Evolutionary conservation across 2,888 invertebrate genomes (phyloP).

Genomic region (Drosophila neutralis): DNA sequence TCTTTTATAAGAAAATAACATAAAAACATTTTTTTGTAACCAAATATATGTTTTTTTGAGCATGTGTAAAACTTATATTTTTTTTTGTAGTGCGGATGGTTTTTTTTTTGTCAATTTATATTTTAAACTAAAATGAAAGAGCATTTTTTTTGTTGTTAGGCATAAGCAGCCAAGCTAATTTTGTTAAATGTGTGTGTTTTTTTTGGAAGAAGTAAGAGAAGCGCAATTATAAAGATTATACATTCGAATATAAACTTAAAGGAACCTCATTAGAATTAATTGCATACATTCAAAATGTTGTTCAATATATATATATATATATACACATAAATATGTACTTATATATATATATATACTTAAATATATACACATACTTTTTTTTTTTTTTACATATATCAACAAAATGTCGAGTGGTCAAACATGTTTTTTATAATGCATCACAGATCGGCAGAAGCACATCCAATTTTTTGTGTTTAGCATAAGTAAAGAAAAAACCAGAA

Average conservation of each 20-base stretch:
- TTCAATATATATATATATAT: slow-evolving; percentile 53
- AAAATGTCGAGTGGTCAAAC: slow-evolving; percentile 51
- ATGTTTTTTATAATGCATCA: slow-evolving; percentile 59
- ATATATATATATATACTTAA: slow-evolving; percentile 42
- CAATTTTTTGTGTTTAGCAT: slow-evolving; percentile 72
- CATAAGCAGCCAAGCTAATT: slow-evolving; percentile 77
- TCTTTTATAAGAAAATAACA: slow-evolving; percentile 37
- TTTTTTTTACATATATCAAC: slow-evolving; percentile 38
- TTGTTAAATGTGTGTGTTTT: slow-evolving; percentile 60
- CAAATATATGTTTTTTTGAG: slow-evolving; percentile 44
- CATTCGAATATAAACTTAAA: slow-evolving; percentile 30
- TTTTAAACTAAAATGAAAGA: slow-evolving; percentile 47
- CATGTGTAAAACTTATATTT: slow-evolving; percentile 43
- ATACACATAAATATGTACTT: slow-evolving; percentile 41
- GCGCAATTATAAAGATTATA: slow-evolving; percentile 52
- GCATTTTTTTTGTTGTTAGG: slow-evolving; percentile 63
- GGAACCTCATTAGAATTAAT: slow-evolving; percentile 69
- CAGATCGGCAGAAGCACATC: slow-evolving; percentile 56
- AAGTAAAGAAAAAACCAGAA: slow-evolving; percentile 41
- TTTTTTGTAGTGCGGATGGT: slow-evolving; percentile 53
- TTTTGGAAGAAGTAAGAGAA: slow-evolving; percentile 18
- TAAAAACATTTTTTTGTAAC: slow-evolving; percentile 26
- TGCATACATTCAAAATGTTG: slow-evolving; percentile 77
- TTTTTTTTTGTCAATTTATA: slow-evolving; percentile 45
- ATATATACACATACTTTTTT: slow-evolving; percentile 52